Base-by-base conservation (phyloP, 2,888 invertebrate genomes). In the Dicyrtoma fusca region DNA sequence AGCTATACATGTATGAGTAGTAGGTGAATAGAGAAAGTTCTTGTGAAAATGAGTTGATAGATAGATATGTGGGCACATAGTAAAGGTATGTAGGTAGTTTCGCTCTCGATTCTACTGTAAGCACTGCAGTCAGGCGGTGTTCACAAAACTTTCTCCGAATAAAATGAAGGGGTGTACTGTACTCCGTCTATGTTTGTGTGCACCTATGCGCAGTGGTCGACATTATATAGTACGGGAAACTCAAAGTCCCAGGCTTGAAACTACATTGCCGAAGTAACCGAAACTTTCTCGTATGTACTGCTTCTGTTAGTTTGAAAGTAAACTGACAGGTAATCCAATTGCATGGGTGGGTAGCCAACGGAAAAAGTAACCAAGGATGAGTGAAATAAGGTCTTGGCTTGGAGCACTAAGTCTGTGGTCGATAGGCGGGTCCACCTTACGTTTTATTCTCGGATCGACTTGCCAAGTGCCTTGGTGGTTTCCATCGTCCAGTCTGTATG, bases 311-410 rank as follows among this genome's bases (percentile, higher is more conserved):
- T 53, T 53, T 17, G 53, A n/a, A 55, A 64, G 42, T 34, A 68
- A 51, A 34, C 21, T 61, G 61, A 62, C 62, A 68, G 68, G 62
- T 68, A 72, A 72, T 72, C 68, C 72, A 72, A 72, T 72, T 72
- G 62, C 44, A 72, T 51, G 63, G 68, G 45, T 51, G 51, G 68
- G 6, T 72, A 25, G 68, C 19, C 47, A 42, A 44, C 49, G 49
- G 45, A 47, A 34, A 47, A 63, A 51, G 61, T 26, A 59, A 59
- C 34, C 8, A 59, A 59, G 26, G 42, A 25, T 26, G 21, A 26
- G 47, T 49, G 51, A 51, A 65, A 49, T 65, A 26, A 65, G 51
- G 49, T 65, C 65, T 26, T 65, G 11, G 51, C 65, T 51, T 19
- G 65, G 65, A 65, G 34, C 34, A 34, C 4, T 5, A 34, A 34